Conservation (phyloP, 2,888 invertebrate genomes). For the Vanessa cardui region DNA sequence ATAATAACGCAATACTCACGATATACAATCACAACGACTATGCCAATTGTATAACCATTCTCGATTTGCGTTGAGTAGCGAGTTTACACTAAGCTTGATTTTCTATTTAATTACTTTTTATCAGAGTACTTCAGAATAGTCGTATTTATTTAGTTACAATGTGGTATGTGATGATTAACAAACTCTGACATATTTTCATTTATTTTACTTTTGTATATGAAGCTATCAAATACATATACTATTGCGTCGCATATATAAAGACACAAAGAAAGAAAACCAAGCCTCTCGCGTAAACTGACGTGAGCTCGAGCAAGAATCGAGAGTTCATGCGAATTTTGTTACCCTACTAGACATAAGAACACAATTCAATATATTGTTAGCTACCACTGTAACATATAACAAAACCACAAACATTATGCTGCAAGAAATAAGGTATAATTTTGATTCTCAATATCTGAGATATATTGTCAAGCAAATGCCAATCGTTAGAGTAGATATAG, state of each 20-base stretch:
- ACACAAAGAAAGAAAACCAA: not conserved
- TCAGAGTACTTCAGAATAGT: not conserved
- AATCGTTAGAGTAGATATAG: slow-evolving; percentile 24
- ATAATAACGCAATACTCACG: slow-evolving; percentile 23
- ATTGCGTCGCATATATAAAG: too few species aligned
- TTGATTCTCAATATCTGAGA: slow-evolving; percentile 21
- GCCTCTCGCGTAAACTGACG: slow-evolving; percentile 32
- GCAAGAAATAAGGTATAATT: slow-evolving; percentile 26
- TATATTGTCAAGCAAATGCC: slow-evolving; percentile 27
- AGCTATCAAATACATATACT: too few species aligned
- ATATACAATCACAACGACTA: slow-evolving; percentile 28
- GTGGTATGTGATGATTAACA: too few species aligned
- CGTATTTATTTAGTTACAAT: not conserved
- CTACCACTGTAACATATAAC: slow-evolving; percentile 26
- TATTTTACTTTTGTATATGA: too few species aligned
- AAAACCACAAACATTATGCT: slow-evolving; percentile 20
- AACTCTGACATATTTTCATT: too few species aligned
- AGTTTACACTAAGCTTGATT: slow-evolving; percentile 32
- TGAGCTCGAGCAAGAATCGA: slow-evolving; percentile 34
- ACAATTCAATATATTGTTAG: slow-evolving; percentile 26
- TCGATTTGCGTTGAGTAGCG: slow-evolving; percentile 32
- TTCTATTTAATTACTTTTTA: not conserved
- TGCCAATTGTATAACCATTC: slow-evolving; percentile 38
- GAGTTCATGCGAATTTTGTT: slow-evolving; percentile 44
- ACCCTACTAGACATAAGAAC: slow-evolving; percentile 29